These are phyloP conservation scores for Ramazzottius varieornatus DNA, from an alignment of 2,888 invertebrate genomes.

Conservation along the genomic window DNA sequence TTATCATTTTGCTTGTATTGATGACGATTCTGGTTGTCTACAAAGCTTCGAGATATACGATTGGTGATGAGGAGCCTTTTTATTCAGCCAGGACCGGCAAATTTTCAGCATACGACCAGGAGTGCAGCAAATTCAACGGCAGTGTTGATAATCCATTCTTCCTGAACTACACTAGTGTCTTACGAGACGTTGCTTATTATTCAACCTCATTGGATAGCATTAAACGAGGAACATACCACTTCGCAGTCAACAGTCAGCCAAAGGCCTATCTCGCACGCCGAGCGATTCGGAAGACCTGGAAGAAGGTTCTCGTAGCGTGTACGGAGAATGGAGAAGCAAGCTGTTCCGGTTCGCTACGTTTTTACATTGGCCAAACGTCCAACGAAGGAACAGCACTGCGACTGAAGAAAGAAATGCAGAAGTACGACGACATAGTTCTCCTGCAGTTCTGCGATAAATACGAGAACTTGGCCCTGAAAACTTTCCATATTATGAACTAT, in stretches of 20 bases:
- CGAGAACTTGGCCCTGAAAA: neutral
- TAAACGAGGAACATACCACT: neutral
- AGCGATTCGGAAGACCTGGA: conserved; percentile 10
- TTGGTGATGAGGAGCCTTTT: too few relatives aligned
- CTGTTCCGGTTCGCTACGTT: neutral
- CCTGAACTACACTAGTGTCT: neutral
- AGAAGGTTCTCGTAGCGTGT: conserved; percentile 7
- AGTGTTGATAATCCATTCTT: neutral
- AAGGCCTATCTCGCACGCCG: conserved; percentile 8
- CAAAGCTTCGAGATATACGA: neutral
- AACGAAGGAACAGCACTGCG: neutral
- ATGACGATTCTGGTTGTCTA: neutral
- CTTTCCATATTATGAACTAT: neutral
- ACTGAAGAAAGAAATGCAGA: neutral
- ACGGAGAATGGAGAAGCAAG: neutral
- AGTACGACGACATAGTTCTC: conserved; percentile 1
- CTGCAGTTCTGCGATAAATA: neutral
- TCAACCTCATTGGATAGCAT: neutral
- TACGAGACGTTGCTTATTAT: neutral
- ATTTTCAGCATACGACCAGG: neutral
- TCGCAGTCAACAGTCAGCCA: neutral
- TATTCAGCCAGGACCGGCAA: neutral
- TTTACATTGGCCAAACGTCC: neutral
- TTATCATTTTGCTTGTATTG: too few relatives aligned
- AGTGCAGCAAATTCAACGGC: neutral